A percentile compares a stretch with the other conserved stretches of the same genome.
Conservation (phyloP, 2,113 vertebrate genomes). For the Cairina moschata region DNA sequence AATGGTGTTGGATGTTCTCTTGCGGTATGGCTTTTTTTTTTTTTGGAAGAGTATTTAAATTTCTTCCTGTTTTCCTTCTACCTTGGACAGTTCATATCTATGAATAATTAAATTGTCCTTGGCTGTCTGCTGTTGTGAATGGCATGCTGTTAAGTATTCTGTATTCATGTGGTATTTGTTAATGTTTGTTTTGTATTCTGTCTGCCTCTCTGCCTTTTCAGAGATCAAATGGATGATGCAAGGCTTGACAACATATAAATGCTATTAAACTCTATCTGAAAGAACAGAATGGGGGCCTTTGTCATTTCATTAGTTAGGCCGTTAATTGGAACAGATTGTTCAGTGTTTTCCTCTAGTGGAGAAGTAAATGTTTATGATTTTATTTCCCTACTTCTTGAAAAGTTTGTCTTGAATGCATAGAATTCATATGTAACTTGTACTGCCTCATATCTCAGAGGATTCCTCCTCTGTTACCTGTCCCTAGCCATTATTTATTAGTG, state of each 20-base stretch:
- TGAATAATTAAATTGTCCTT: slow-evolving; percentile 66
- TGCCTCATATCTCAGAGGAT: neutral
- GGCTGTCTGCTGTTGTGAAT: slow-evolving; percentile 20
- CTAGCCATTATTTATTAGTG: neutral
- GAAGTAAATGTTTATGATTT: slow-evolving; percentile 7
- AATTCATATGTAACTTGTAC: neutral
- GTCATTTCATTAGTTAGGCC: slow-evolving; percentile 29
- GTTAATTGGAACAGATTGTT: slow-evolving; percentile 51
- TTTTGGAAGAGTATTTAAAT: neutral
- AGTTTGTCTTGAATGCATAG: neutral
- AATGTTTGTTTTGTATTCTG: slow-evolving; percentile 51
- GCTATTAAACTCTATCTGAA: slow-evolving; percentile 25
- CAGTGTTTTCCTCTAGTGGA: neutral
- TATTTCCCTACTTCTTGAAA: neutral
- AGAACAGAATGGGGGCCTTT: slow-evolving; percentile 20
- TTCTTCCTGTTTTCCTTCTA: neutral
- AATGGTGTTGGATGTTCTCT: neutral
- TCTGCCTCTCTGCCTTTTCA: slow-evolving; percentile 2
- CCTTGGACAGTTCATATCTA: slow-evolving; percentile 58
- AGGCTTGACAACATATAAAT: slow-evolving; percentile 42
- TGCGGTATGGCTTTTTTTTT: neutral
- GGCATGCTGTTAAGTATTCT: neutral
- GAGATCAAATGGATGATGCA: slow-evolving; percentile 39
- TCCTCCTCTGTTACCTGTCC: neutral
- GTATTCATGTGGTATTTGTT: slow-evolving; percentile 29